Evolutionary conservation across 2,888 invertebrate genomes (phyloP).

Genomic region (Muscina levida): DNA sequence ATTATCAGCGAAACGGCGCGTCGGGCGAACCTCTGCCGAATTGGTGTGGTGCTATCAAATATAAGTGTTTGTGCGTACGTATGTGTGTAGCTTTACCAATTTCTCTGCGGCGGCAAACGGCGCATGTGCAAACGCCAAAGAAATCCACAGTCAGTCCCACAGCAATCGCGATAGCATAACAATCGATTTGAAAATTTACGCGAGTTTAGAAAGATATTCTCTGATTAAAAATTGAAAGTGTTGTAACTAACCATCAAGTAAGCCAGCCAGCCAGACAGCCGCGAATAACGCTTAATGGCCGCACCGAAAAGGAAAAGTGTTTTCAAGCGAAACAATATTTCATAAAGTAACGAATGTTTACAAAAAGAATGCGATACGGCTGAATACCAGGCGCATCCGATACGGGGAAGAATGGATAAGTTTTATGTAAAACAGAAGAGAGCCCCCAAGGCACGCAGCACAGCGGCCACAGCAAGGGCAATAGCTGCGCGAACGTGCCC

Average conservation of each 20-base stretch:
- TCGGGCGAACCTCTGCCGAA: neutral
- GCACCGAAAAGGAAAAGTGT: conserved; percentile 14
- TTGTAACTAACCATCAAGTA: neutral
- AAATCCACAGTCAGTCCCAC: conserved; percentile 50
- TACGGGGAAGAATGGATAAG: conserved; percentile 53
- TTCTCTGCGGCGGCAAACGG: neutral
- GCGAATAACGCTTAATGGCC: too few relatives aligned
- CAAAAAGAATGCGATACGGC: neutral
- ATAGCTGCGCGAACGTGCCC: conserved; percentile 37
- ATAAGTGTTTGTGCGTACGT: neutral
- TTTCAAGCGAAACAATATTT: conserved; percentile 30
- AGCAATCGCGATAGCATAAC: conserved; percentile 56
- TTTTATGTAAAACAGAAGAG: conserved; percentile 61
- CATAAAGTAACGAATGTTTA: neutral
- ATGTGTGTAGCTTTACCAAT: neutral
- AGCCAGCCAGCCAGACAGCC: neutral
- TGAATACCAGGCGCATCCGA: neutral
- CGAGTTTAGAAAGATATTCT: conserved; percentile 2
- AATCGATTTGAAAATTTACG: conserved; percentile 27
- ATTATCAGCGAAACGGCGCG: neutral
- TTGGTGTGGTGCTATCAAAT: neutral
- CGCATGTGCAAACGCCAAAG: conserved; percentile 22
- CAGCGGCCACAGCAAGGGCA: neutral
- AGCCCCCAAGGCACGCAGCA: conserved; percentile 17
- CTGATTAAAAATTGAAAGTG: conserved; percentile 27